Percentiles rank a stretch among this genome's conserved stretches.
Evolutionary conservation across 2,888 invertebrate species (phyloP).

Genomic region (Odontocolon sp.): DNA sequence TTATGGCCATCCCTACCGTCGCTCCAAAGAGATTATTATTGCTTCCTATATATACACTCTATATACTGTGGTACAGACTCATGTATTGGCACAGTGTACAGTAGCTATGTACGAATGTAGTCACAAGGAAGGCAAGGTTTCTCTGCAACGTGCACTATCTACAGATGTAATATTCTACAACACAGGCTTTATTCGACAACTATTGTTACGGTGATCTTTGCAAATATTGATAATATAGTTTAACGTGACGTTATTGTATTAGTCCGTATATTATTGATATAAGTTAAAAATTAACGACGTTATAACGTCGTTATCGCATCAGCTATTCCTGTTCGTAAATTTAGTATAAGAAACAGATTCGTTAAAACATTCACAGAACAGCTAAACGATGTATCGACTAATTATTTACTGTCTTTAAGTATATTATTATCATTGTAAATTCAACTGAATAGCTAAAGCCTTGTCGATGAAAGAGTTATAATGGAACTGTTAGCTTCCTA

Average conservation of each 20-base stretch:
- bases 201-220: not conserved
- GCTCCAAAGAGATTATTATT: constrained; percentile 55
- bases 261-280: not conserved
- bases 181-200: not conserved
- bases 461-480: too few relatives aligned
- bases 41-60: constrained; percentile 22
- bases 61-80: too few relatives aligned
- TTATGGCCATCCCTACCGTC: constrained; percentile 35
- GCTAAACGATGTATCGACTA: constrained; percentile 25
- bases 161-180: constrained; percentile 1
- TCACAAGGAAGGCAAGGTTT: too few relatives aligned
- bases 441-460: too few relatives aligned
- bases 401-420: not conserved
- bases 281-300: not conserved
- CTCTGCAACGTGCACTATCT: too few relatives aligned
- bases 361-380: too few relatives aligned
- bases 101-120: too few relatives aligned
- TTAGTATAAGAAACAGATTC: too few relatives aligned
- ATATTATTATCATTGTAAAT: not conserved
- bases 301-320: too few relatives aligned
- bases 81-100: too few relatives aligned
- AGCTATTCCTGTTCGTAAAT: too few relatives aligned
- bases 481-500: too few relatives aligned
- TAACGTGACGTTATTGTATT: not conserved
- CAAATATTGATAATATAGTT: constrained; percentile 4